These are phyloP conservation scores for Psophia crepitans DNA, from an alignment of 2,113 vertebrate genomes.

Conservation along the genomic window DNA sequence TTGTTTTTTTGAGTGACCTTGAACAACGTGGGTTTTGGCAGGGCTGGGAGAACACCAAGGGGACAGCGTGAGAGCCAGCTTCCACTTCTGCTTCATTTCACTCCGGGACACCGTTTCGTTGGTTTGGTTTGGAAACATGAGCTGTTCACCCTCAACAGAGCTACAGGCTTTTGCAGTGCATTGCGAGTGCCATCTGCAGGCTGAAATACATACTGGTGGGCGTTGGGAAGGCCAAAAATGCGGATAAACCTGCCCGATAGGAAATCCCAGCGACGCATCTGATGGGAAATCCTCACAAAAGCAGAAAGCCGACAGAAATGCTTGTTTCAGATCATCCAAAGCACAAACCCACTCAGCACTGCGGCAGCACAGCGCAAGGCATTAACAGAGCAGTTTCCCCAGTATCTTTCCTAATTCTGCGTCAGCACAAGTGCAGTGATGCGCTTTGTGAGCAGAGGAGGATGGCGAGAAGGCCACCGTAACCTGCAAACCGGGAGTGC, in stretches of 20 bases:
- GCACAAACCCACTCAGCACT: not conserved
- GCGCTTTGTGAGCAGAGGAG: not conserved
- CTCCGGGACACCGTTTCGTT: not conserved
- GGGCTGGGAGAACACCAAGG: not conserved
- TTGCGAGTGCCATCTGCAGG: slow-evolving; percentile 74
- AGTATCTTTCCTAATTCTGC: not conserved
- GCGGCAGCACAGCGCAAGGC: not conserved
- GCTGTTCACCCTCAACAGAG: not conserved
- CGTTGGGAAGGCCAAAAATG: rapidly evolving
- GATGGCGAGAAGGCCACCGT: not conserved
- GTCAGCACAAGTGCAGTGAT: not conserved
- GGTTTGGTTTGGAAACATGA: not conserved
- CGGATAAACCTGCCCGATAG: rapidly evolving
- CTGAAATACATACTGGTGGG: not conserved
- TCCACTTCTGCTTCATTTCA: not conserved
- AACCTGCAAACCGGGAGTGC: rapidly evolving
- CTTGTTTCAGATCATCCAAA: not conserved
- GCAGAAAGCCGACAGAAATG: not conserved
- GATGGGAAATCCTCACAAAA: not conserved
- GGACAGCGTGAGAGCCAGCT: not conserved
- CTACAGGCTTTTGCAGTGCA: not conserved
- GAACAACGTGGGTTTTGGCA: not conserved
- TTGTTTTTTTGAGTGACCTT: slow-evolving; percentile 1
- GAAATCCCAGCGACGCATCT: rapidly evolving
- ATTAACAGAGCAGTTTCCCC: not conserved